Evolutionary conservation across 2,113 vertebrate species (phyloP).

Genomic region (Casuarius casuarius): DNA sequence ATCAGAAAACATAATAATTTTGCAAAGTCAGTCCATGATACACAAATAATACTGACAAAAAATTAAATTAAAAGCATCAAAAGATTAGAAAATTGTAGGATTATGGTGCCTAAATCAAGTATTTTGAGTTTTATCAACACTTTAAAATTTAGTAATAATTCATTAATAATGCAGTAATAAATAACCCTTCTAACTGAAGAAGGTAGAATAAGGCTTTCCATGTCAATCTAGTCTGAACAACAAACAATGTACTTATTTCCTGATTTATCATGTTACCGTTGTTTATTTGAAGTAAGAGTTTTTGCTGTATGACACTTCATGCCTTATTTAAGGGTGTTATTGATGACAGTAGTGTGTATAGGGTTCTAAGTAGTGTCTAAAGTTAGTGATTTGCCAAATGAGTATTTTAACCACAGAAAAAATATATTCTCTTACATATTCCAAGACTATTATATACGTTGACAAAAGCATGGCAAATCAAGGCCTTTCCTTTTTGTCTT

Average conservation of each 20-base stretch:
- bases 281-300: background rate
- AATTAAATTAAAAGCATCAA: background rate
- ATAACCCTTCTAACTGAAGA: background rate
- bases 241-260: background rate
- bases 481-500: background rate
- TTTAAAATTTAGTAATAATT: background rate
- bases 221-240: background rate
- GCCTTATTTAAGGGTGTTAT: background rate
- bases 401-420: background rate
- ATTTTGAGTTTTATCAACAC: background rate
- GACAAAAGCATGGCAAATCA: background rate
- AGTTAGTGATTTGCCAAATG: background rate
- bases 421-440: background rate
- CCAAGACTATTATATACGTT: background rate
- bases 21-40: background rate
- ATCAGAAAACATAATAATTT: accelerated
- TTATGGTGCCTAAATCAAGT: background rate
- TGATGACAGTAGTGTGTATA: background rate
- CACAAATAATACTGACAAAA: background rate
- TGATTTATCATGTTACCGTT: background rate
- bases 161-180: background rate
- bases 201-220: background rate
- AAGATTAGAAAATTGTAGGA: background rate
- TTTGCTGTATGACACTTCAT: background rate
- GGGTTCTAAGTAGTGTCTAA: background rate